phyloP scores from a whole-genome alignment of 2,113 vertebrate genomes.

The Pantherophis guttatus region DNA sequence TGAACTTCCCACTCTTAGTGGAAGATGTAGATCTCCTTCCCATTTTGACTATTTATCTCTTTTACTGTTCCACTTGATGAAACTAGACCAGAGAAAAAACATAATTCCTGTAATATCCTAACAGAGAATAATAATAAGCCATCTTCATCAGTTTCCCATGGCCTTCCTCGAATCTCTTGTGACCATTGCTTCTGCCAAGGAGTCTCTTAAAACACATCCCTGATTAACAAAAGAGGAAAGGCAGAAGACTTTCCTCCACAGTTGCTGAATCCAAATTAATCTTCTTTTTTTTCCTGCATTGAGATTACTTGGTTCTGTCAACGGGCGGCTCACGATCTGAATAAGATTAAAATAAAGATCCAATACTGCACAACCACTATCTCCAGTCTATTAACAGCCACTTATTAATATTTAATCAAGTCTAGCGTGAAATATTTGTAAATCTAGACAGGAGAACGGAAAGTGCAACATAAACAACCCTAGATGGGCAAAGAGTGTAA shows the following conservation, averaged over 20 bases:
- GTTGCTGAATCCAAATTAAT: neutral
- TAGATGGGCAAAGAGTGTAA: neutral
- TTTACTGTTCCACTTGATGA: conserved; percentile 40
- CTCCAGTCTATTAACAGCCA: neutral
- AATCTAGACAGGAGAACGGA: neutral
- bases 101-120: conserved; percentile 2
- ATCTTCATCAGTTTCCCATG: neutral
- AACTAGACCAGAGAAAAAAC: conserved; percentile 31
- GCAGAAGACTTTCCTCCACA: neutral
- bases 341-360: neutral
- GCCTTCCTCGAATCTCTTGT: neutral
- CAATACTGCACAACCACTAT: neutral
- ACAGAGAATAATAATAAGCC: neutral
- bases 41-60: conserved; percentile 73
- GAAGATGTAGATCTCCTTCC: conserved; percentile 96
- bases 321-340: too few species aligned
- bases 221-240: neutral
- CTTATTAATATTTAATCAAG: too few species aligned
- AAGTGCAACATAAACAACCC: neutral
- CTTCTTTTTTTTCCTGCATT: neutral
- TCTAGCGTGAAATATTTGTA: neutral
- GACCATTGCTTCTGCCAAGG: neutral
- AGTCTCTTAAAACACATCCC: neutral
- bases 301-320: neutral
- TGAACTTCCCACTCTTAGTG: conserved; percentile 99